These are phyloP conservation scores for Gobiocypris rarus DNA, from an alignment of 2,113 vertebrate species.

Conservation along the genomic window DNA sequence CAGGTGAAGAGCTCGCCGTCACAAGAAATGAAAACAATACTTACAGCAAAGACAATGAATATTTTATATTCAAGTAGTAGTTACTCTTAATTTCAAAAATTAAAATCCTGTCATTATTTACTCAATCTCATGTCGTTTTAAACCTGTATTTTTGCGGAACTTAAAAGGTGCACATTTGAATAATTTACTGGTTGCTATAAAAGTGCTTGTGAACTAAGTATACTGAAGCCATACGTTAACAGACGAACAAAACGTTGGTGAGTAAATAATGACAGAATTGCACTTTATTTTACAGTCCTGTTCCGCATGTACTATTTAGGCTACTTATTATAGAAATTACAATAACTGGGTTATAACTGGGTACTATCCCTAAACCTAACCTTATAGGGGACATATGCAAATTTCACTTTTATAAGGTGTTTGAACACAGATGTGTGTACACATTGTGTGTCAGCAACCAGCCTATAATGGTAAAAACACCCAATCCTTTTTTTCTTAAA, in stretches of 20 bases:
- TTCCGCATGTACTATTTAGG: too few relatives aligned
- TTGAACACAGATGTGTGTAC: too few relatives aligned
- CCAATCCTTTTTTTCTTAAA: too few relatives aligned
- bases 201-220: too few relatives aligned
- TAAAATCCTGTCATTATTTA: neutral
- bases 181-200: neutral
- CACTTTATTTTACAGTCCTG: too few relatives aligned
- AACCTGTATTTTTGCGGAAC: neutral
- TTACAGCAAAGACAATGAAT: neutral
- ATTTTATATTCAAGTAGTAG: neutral
- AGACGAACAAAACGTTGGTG: neutral
- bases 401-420: too few relatives aligned
- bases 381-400: too few relatives aligned
- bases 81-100: neutral
- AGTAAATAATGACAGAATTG: neutral
- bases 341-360: too few relatives aligned
- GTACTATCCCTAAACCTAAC: too few relatives aligned
- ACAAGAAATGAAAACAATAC: neutral
- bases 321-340: too few relatives aligned
- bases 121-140: neutral
- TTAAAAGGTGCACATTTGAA: neutral
- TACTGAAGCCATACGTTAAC: neutral
- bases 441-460: too few relatives aligned
- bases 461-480: too few relatives aligned
- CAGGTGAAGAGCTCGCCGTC: constrained; percentile 56